Base-by-base conservation (phyloP, 2,888 invertebrate species). In the Tetranychus truncatus region DNA sequence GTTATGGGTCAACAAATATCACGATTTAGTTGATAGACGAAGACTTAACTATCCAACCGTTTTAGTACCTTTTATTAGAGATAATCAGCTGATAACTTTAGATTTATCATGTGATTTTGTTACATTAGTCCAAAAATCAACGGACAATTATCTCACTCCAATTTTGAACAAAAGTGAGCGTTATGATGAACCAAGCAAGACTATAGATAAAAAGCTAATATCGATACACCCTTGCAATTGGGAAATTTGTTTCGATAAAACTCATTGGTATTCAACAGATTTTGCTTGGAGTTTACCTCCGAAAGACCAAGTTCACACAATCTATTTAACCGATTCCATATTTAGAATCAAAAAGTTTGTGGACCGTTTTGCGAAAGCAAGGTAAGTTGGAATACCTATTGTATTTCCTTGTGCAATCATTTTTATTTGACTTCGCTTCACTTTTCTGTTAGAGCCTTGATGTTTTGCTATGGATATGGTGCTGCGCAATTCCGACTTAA, bases 401-500 rank as follows among this genome's bases (percentile, higher is more conserved):
- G 1, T 5, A 5, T 34, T 55, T 55, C 6, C 55, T 55, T 2
- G 2, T 55, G 6, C 3, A 55, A 55, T 15, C 0, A 46, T 46
- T 46, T 46, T 55, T 55, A 55, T 15, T 55, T 15, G 6, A 15
- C 15, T 55, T 55, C 55, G 6, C 15, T 55, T 15, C 7, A 15
- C 3, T 55, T 6, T 0, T 55, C 15, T 69, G n/a, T 24, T 7
- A 66, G 76, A 11, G 74, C 46, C 7, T 45, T 77, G 7, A 75
- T 76, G 69, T 77, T 73, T 44, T 77, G 76, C 45, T 77, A 76
- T 66, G 77, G 76, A 3, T 77, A 75, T 75, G 72, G 76, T 7
- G 71, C 34, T 9, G 76, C 74, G 15, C 45, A 73, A 71, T 76
- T 74, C 15, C n/a, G 75, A 73, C 45, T 15, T 20, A n/a, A 20